phyloP scores from a whole-genome alignment of 2,797 vertebrate species.

The Ctenopoma multispine region DNA sequence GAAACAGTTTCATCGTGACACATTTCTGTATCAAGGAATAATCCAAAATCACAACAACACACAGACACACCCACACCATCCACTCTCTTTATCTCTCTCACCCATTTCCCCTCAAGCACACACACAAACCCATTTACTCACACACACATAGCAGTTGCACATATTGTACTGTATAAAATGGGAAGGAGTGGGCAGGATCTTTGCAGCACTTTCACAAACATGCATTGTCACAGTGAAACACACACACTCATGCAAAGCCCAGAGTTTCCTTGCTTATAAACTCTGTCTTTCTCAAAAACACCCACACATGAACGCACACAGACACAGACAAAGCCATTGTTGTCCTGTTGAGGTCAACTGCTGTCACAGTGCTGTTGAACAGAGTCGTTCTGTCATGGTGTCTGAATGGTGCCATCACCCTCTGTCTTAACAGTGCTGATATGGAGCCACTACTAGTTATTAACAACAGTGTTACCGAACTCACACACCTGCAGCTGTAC shows the following conservation, averaged over 20 bases:
- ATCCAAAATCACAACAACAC: not conserved
- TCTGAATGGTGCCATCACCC: constrained; percentile 57
- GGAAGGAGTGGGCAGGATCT: constrained; percentile 4
- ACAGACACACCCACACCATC: constrained; percentile 9
- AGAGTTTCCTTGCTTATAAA: constrained; percentile 14
- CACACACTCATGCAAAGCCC: constrained; percentile 13
- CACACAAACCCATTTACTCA: constrained; percentile 5
- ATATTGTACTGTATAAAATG: constrained; percentile 7
- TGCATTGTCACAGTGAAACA: constrained; percentile 23
- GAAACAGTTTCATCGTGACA: not conserved
- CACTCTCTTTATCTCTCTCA: not conserved
- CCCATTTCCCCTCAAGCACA: not conserved
- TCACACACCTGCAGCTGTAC: not conserved
- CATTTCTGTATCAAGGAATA: not conserved
- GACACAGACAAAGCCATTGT: constrained; percentile 38
- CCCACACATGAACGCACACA: too few species aligned
- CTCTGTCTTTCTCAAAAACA: not conserved
- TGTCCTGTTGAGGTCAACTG: constrained; percentile 47
- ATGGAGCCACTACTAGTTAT: constrained; percentile 21
- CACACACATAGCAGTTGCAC: not conserved
- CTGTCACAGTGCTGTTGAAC: constrained; percentile 52
- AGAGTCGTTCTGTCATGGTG: constrained; percentile 53
- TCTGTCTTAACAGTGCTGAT: constrained; percentile 29
- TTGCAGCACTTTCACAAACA: constrained; percentile 29
- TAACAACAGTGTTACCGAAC: constrained; percentile 19